phyloP scores from a whole-genome alignment of 2,888 invertebrate genomes.

The Ophion obscuratus region DNA sequence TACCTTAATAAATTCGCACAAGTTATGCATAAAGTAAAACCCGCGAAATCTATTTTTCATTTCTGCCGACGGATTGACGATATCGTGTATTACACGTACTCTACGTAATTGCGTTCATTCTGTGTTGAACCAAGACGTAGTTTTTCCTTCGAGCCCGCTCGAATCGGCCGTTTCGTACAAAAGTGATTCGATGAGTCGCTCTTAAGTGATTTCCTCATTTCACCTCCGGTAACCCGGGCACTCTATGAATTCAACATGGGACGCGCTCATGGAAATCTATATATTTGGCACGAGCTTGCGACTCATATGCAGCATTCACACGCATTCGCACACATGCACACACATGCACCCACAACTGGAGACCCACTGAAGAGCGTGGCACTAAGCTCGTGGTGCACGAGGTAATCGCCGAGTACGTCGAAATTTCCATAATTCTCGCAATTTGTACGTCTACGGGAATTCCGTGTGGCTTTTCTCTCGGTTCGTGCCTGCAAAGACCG shows the following conservation, averaged over 20 bases:
- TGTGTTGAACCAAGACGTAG: not conserved
- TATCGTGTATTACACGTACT: too few species aligned
- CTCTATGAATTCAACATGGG: not conserved
- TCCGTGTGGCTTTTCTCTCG: conserved; percentile 9
- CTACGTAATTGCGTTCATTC: not conserved
- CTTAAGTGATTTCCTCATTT: conserved; percentile 1
- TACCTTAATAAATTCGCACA: too few species aligned
- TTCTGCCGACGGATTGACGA: too few species aligned
- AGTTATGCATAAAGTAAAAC: too few species aligned
- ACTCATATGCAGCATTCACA: conserved; percentile 35
- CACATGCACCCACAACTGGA: conserved; percentile 5
- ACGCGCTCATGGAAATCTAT: not conserved
- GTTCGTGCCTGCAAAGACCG: conserved; percentile 18
- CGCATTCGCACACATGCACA: not conserved
- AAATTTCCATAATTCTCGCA: conserved; percentile 78
- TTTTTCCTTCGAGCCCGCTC: not conserved
- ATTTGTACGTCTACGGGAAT: conserved; percentile 70
- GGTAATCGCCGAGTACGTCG: conserved; percentile 67
- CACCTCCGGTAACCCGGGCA: not conserved
- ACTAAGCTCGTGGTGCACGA: conserved; percentile 8
- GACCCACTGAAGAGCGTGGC: conserved; percentile 5
- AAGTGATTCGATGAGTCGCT: not conserved
- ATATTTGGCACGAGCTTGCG: not conserved
- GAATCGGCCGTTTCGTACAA: not conserved
- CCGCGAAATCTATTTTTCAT: too few species aligned